Base-by-base conservation (phyloP, 2,113 vertebrate species). In the Phalacrocorax brasilianus region DNA sequence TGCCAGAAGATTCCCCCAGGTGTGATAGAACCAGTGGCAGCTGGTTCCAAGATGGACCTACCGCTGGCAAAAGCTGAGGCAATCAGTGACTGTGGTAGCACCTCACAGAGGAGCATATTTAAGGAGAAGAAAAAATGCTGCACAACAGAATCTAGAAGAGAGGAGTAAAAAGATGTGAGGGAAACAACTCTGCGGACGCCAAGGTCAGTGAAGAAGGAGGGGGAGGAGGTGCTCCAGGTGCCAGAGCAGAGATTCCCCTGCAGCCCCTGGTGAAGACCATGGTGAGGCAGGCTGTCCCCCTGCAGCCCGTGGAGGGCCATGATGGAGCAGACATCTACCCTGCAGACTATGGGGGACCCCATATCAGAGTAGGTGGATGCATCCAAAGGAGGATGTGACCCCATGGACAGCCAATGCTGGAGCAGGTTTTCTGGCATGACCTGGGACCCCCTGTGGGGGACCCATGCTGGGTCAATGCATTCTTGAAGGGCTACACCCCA, bases 21-120 rank as follows among this genome's bases (percentile, higher is more conserved):
- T 77, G 11, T 2, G 2, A 1, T 1, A 44, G 8, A n/a, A 8
- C 6, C 32, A 40, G 2, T 28, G 4, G 2, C 40, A 70, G 24
- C 10, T 3, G 2, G 6, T 6, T 55, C 24, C n/a, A 75, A 61
- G 18, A 49, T 2, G 3, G 49, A 55, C 2, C 2, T 1, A 0
- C 7, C 2, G 1, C 30, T 55, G 61, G 17, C 13, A 12, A 74
- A 82, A 6, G 15, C 11, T 3, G 15, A 70, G 23, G 15, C 44
- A 20, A 19, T n/a, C 20, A 40, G 10, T 1, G 4, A 18, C 3
- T 7, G 20, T 33, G 27, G 14, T 50, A 63, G 30, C 7, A 4
- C 14, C 12, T 58, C 26, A 38, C 38, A 38, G 38, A 38, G 38
- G 38, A 38, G 22, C 11, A 22, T 27, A 58, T 42, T 59, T 59